Evolutionary conservation across 2,888 invertebrate genomes (phyloP).

Genomic region (Sphaeridia pumilis): DNA sequence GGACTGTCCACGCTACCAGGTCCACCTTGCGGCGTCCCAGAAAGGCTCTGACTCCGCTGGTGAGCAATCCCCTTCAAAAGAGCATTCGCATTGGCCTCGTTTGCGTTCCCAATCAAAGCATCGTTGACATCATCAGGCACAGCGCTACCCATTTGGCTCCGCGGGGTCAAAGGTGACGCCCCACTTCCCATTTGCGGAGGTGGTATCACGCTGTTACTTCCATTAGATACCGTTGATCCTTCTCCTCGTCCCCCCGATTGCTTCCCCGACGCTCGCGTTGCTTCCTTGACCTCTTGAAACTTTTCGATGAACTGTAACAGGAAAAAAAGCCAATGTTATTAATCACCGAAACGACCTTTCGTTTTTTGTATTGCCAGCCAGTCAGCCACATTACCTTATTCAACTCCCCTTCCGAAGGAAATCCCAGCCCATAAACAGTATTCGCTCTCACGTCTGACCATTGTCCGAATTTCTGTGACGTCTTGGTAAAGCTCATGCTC

Average conservation of each 20-base stretch:
- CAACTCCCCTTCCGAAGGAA: constrained; percentile 85
- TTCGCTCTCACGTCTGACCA: constrained; percentile 97
- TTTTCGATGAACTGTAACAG: constrained; percentile 79
- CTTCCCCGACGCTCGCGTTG: constrained; percentile 51
- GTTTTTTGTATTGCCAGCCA: background rate
- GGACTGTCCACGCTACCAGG: constrained; percentile 30
- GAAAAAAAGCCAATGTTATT: background rate
- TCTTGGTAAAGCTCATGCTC: constrained; percentile 97
- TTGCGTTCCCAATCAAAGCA: constrained; percentile 30
- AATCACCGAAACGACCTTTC: background rate
- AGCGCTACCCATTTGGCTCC: constrained; percentile 8
- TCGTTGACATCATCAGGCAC: constrained; percentile 21
- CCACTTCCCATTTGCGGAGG: background rate
- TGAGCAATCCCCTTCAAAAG: constrained; percentile 38
- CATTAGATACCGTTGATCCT: constrained; percentile 54
- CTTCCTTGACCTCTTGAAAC: constrained; percentile 95
- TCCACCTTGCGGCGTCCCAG: constrained; percentile 37
- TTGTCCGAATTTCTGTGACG: constrained; percentile 97
- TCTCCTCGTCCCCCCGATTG: constrained; percentile 19
- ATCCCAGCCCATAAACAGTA: constrained; percentile 92
- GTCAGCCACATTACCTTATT: constrained; percentile 63
- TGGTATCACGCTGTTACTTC: constrained; percentile 36
- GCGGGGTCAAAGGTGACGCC: constrained; percentile 11
- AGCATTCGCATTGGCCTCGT: constrained; percentile 33
- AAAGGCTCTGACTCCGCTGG: constrained; percentile 42